Conservation (phyloP, 2,888 invertebrate species). For the Rhagonycha fulva region DNA sequence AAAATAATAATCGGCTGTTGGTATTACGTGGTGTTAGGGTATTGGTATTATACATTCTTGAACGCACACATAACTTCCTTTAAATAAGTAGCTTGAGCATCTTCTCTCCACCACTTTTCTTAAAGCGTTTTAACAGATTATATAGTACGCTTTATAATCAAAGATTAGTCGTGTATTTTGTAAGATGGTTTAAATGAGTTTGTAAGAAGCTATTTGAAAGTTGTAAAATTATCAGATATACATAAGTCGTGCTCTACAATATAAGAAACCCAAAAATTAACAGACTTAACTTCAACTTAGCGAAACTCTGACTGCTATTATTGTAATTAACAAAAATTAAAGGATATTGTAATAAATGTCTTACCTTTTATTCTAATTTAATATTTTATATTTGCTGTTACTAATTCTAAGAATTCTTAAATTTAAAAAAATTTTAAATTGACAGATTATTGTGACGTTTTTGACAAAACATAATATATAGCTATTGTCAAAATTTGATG, state of each 20-base stretch:
- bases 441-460: not conserved
- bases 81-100: conserved; percentile 17
- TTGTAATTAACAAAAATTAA: not conserved
- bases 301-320: not conserved
- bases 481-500: not conserved
- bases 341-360: not conserved
- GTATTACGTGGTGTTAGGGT: not conserved
- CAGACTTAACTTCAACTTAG: not conserved
- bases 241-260: not conserved
- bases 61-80: conserved; percentile 13
- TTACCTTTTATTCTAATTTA: not conserved
- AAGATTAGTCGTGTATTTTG: conserved; percentile 34
- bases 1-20: not conserved
- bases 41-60: conserved; percentile 20
- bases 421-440: not conserved
- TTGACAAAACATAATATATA: not conserved
- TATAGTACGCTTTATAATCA: conserved; percentile 31
- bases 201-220: conserved; percentile 24
- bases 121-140: conserved; percentile 33
- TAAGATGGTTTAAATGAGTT: conserved; percentile 32
- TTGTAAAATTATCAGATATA: conserved; percentile 4
- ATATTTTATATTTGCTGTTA: not conserved
- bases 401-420: not conserved
- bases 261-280: not conserved
- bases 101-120: conserved; percentile 28